These are phyloP conservation scores for Periplaneta americana DNA, from an alignment of 1,140 invertebrate genomes.

Conservation along the genomic window DNA sequence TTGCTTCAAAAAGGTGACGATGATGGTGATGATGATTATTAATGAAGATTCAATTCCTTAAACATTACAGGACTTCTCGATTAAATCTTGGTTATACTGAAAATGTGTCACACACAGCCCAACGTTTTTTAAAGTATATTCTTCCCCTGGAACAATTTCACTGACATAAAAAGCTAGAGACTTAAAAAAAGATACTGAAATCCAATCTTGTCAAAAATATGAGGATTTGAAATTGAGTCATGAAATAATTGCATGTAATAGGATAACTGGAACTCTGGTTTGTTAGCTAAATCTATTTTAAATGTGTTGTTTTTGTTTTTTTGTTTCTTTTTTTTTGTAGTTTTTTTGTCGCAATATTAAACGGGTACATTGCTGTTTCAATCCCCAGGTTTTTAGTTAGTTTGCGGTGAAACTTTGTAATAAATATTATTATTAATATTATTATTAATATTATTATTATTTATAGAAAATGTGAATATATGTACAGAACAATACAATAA, in stretches of 20 bases:
- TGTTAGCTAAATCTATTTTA: neutral
- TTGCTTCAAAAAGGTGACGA: neutral
- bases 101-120: neutral
- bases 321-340: neutral
- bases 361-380: conserved; percentile 16
- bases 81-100: neutral
- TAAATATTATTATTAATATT: conserved; percentile 17
- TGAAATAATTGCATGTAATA: neutral
- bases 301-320: conserved; percentile 1
- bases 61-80: neutral
- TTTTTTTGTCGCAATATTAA: conserved; percentile 17
- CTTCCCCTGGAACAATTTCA: neutral
- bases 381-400: conserved; percentile 9
- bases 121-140: too few relatives aligned
- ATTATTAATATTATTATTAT: conserved; percentile 15
- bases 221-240: neutral
- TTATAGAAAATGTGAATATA: conserved; percentile 21
- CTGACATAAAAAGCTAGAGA: neutral
- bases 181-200: neutral
- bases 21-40: neutral
- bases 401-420: conserved; percentile 17
- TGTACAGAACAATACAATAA: conserved; percentile 16
- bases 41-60: neutral
- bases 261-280: neutral
- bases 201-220: neutral